Conservation (phyloP, 2,113 vertebrate species). For the Pedetes capensis region DNA sequence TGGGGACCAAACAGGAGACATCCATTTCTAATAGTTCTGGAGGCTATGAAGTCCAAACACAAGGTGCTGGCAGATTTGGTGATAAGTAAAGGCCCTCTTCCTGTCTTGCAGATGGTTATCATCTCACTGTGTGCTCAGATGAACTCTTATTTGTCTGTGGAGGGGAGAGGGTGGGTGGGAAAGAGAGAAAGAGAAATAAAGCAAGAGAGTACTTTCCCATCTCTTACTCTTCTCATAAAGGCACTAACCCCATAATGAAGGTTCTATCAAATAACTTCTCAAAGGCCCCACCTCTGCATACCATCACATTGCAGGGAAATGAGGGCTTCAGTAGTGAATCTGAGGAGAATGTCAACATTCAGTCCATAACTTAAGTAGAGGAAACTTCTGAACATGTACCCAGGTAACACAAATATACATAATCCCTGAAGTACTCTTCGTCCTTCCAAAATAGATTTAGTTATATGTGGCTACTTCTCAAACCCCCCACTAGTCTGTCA, state of each 20-base stretch:
- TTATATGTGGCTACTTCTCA: not conserved
- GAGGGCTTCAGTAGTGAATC: not conserved
- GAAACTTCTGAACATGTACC: not conserved
- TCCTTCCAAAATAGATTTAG: not conserved
- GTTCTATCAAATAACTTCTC: not conserved
- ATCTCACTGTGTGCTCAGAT: not conserved
- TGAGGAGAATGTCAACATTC: not conserved
- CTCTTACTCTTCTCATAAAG: not conserved
- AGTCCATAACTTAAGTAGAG: not conserved
- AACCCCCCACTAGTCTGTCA: too few species aligned
- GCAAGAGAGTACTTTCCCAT: not conserved
- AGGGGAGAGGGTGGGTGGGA: too few species aligned
- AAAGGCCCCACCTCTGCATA: not conserved
- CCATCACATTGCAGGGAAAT: not conserved
- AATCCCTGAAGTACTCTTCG: not conserved
- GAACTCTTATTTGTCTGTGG: not conserved
- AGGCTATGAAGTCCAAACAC: not conserved
- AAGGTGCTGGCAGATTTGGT: not conserved
- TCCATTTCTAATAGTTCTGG: not conserved
- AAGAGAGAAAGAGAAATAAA: not conserved
- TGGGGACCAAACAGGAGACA: not conserved
- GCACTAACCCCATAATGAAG: not conserved
- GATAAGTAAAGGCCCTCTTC: not conserved
- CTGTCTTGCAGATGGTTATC: not conserved
- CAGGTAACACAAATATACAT: not conserved